Evolutionary conservation across 2,113 vertebrate genomes (phyloP).

Genomic region (Clupea harengus): DNA sequence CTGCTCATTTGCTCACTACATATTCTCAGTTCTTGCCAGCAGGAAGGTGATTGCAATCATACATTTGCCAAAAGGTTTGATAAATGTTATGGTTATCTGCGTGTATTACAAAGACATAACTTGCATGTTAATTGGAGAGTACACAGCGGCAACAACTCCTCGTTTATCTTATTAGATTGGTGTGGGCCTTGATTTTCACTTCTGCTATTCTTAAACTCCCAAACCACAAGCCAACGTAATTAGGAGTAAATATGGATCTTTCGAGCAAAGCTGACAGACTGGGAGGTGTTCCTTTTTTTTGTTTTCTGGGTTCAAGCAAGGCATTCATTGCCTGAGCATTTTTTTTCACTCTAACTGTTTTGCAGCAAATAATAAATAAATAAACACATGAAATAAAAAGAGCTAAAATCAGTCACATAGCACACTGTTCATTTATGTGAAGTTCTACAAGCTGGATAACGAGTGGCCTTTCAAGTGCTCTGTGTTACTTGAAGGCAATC

Average conservation of each 20-base stretch:
- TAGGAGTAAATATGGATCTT: background rate
- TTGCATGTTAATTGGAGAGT: background rate
- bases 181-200: background rate
- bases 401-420: conserved; percentile 56
- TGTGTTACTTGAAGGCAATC: conserved; percentile 43
- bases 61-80: background rate
- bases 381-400: background rate
- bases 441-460: conserved; percentile 41
- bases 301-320: background rate
- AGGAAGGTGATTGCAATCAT: conserved; percentile 9
- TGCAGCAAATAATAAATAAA: background rate
- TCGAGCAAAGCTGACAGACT: background rate
- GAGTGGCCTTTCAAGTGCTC: conserved; percentile 31
- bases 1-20: background rate
- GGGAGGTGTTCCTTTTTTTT: background rate
- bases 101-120: conserved; percentile 3
- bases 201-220: background rate
- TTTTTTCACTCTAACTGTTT: background rate
- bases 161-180: background rate
- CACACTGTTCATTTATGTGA: conserved; percentile 46
- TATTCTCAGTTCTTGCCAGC: background rate
- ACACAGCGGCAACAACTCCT: background rate
- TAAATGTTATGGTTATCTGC: conserved; percentile 9
- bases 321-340: background rate
- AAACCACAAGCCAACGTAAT: background rate